Conservation (phyloP, 2,113 vertebrate genomes). For the Chamaea fasciata region DNA sequence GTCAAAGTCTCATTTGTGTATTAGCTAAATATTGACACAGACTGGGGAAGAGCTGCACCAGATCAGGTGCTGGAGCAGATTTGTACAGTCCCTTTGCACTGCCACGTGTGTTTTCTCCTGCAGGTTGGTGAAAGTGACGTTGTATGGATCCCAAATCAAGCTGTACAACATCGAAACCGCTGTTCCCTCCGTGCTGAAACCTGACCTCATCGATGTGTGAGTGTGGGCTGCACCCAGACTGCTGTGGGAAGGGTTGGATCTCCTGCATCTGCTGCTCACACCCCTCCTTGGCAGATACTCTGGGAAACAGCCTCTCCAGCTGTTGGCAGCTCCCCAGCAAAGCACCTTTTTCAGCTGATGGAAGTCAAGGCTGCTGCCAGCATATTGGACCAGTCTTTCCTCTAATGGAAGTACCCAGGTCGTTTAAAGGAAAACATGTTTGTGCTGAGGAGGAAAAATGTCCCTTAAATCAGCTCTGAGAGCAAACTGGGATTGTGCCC, state of each 20-base stretch:
- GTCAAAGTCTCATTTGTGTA: not conserved
- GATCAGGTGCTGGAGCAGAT: not conserved
- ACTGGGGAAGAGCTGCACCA: not conserved
- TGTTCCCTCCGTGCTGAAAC: constrained; percentile 94
- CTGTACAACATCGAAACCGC: constrained; percentile 96
- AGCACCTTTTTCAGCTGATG: not conserved
- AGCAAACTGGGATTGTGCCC: not conserved
- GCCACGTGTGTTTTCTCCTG: not conserved
- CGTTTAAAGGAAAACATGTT: not conserved
- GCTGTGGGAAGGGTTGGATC: accelerated
- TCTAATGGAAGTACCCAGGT: not conserved
- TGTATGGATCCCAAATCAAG: constrained; percentile 93
- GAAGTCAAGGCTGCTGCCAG: not conserved
- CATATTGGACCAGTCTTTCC: not conserved
- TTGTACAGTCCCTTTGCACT: not conserved
- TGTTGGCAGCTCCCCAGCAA: not conserved
- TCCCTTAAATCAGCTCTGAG: not conserved
- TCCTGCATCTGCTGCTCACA: not conserved
- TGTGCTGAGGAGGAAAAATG: not conserved
- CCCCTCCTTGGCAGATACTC: not conserved
- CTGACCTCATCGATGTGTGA: constrained; percentile 97
- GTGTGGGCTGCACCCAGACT: constrained; percentile 35
- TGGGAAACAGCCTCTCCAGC: not conserved
- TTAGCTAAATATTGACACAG: not conserved
- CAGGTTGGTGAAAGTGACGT: constrained; percentile 93